Evolutionary conservation across 1,140 invertebrate genomes (phyloP).

Genomic region (Ips nitidus): DNA sequence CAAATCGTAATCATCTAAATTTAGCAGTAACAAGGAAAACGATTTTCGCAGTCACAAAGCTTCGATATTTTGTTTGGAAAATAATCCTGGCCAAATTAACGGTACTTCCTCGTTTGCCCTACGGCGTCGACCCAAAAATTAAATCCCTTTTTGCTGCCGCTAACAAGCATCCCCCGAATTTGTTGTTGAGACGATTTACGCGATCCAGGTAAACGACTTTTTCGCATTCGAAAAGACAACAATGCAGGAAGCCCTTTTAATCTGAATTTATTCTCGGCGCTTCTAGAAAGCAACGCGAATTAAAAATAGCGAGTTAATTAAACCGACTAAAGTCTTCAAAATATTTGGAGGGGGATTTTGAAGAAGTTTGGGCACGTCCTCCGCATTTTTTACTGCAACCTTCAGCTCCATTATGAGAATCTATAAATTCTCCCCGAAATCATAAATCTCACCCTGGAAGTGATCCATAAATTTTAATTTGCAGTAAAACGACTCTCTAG

Average conservation of each 20-base stretch:
- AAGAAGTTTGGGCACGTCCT: too few relatives aligned
- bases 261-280: neutral
- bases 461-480: conserved; percentile 31
- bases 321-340: neutral
- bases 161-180: neutral
- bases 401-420: conserved; percentile 22
- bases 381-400: neutral
- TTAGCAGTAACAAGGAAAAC: too few relatives aligned
- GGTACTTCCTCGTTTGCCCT: too few relatives aligned
- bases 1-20: too few relatives aligned
- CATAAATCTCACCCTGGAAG: conserved; percentile 19
- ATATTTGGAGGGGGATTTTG: too few relatives aligned
- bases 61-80: too few relatives aligned
- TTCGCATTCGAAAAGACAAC: neutral
- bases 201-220: neutral
- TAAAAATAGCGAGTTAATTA: neutral
- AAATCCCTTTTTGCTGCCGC: neutral
- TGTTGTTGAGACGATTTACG: neutral
- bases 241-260: neutral
- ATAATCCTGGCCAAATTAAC: too few relatives aligned
- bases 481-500: conserved; percentile 15
- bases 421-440: conserved; percentile 18
- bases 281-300: neutral
- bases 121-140: too few relatives aligned
- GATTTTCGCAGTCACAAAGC: too few relatives aligned